These are phyloP conservation scores for Mimachlamys varia DNA, from an alignment of 2,888 invertebrate genomes.

Conservation along the genomic window DNA sequence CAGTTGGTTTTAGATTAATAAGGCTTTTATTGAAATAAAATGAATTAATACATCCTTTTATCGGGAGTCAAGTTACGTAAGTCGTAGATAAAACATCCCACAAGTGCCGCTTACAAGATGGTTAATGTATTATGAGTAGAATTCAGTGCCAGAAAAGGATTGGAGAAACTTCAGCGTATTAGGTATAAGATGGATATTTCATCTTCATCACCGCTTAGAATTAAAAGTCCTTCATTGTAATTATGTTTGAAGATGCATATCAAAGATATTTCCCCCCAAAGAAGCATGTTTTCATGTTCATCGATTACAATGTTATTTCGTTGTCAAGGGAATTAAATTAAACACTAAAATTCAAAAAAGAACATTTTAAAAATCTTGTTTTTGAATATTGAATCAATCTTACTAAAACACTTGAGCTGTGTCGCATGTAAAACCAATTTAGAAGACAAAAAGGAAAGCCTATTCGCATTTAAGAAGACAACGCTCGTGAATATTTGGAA, in stretches of 20 bases:
- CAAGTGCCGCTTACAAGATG: background rate
- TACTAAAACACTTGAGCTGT: background rate
- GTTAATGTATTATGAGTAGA: background rate
- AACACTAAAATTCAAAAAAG: background rate
- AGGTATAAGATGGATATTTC: background rate
- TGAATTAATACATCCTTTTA: background rate
- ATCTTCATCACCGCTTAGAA: background rate
- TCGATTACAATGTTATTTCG: background rate
- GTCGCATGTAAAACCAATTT: background rate
- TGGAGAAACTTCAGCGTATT: background rate
- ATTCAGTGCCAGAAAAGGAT: background rate
- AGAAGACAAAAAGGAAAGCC: background rate
- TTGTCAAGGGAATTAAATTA: background rate
- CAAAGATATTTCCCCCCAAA: background rate
- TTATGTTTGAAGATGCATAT: background rate
- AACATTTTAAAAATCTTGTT: background rate
- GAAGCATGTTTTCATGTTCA: background rate
- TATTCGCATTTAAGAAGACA: background rate
- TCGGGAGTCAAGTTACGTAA: background rate
- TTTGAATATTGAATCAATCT: conserved; percentile 10
- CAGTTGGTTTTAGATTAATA: background rate
- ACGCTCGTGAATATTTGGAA: background rate
- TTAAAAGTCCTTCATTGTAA: background rate
- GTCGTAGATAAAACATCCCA: background rate
- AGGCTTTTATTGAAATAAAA: background rate